Base-by-base conservation (phyloP, 2,888 invertebrate genomes). In the Nomada ruficornis region DNA sequence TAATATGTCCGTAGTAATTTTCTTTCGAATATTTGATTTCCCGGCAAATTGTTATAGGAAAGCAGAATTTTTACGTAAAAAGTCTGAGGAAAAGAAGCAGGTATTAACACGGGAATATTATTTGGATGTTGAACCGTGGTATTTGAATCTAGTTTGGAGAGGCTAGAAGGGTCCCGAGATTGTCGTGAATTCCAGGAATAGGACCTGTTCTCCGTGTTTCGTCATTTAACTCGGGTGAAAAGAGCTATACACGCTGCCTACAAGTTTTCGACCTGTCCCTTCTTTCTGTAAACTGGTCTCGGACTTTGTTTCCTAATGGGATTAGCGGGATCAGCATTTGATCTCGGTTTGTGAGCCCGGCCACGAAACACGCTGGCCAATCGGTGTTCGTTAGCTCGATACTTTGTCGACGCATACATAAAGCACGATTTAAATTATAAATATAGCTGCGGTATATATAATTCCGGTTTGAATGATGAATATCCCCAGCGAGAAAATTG, bases 261-360 rank as follows among this genome's bases (percentile, higher is more conserved):
- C 88, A 85, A 83, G 84, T 68, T 86, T 85, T 85, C 86, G 87
- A 80, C 81, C 82, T 81, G 81, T 86, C 77, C 76, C 83, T 85
- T 62, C 82, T 86, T 82, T 86, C 82, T 72, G 84, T 85, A 86
- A 89, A 91, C 89, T 88, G 87, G 89, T 88, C 88, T 73, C 78
- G 77, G 87, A 89, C 85, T 89, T 85, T 88, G 84, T 86, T 89
- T 86, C 86, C 85, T 91, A 91, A 91, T 90, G 89, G 87, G 90
- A 90, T 91, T 89, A 90, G 89, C 82, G 83, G 88, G 87, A 90
- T 90, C 90, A 90, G 85, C 85, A 87, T 88, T 87, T 82, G 87
- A 83, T 87, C 83, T 82, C 73, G 52, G 60, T 60, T 77, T 42
- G 82, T 42, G 57, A 57, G 67, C 20, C 42, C 5, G 55, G 57